Conservation (phyloP, 2,797 vertebrate species). For the Galagoides demidoff region DNA sequence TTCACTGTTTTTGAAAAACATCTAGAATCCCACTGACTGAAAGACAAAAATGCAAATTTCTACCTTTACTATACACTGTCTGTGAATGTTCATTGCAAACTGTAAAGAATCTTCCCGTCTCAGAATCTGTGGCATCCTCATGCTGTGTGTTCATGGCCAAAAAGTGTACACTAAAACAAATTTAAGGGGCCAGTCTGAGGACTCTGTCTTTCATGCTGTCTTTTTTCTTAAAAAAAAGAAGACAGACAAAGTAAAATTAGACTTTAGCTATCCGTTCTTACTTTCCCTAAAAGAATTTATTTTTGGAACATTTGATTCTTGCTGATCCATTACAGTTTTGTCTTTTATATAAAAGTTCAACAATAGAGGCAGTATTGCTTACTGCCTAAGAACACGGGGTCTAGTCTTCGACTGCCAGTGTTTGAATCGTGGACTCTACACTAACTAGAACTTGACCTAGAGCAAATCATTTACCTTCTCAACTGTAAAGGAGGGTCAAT, state of each 20-base stretch:
- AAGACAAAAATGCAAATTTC: background rate
- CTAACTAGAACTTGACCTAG: conserved; percentile 72
- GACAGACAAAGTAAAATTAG: background rate
- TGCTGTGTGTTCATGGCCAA: background rate
- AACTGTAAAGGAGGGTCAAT: background rate
- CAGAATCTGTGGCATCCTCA: background rate
- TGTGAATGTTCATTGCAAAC: background rate
- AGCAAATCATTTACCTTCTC: conserved; percentile 75
- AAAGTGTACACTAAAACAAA: background rate
- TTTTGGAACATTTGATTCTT: background rate
- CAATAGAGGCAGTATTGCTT: conserved; percentile 35
- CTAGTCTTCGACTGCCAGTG: background rate
- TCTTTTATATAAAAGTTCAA: background rate
- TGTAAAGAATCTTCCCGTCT: background rate
- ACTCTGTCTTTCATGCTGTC: background rate
- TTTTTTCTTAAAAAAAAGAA: background rate
- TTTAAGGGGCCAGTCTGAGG: background rate
- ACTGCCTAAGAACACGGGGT: background rate
- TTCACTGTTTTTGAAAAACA: background rate
- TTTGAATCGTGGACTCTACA: background rate
- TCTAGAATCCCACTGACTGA: background rate
- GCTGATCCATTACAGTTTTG: background rate
- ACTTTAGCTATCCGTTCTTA: background rate
- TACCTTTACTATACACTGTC: background rate
- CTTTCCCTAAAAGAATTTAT: background rate